Base-by-base conservation (phyloP, 2,888 invertebrate species). In the Rhingia campestris region DNA sequence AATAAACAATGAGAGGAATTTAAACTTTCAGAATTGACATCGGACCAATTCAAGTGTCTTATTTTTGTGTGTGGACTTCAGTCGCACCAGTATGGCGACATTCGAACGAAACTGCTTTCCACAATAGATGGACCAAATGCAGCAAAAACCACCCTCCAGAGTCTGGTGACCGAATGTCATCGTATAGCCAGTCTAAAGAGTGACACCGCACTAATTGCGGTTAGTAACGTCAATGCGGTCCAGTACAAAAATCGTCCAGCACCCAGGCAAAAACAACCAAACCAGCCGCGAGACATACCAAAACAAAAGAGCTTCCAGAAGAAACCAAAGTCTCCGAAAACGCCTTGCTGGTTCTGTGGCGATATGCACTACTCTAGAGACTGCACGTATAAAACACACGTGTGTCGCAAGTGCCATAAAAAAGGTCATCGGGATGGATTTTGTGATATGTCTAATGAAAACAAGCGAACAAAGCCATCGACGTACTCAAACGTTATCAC, bases 341-440 rank as follows among this genome's bases (percentile, higher is more conserved):
- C n/a, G n/a, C n/a, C n/a, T n/a, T n/a, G n/a, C n/a, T n/a, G n/a
- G n/a, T n/a, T n/a, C 14, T 69, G 61, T 7, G 39, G 69, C 61
- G 74, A 37, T 12, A 81, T 86, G 74, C 79, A 77, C 41, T 77
- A 61, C 9, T 37, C 14, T 30, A n/a, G 51, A 30, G 39, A 51
- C 7, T 49, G 37, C 39, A 51, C 49, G n/a, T 51, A 51, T n/a
- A 51, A 49, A 49, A 12, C 49, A 64, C 41, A 51, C 6, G 22
- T 39, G n/a, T 59, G 43, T 43, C 32, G 14, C 4, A 37, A 59
- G 33, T 86, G 82, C 53, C 35, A 30, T 41, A 61, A 35, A 54
- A 33, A 61, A 9, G 74, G 66, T 5, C 45, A 45, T 3, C 10
- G n/a, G 12, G 45, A 45, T 14, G 45, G 45, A 6, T 45, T n/a